These are phyloP conservation scores for Drosophila lini DNA, from an alignment of 1,140 invertebrate species.

Conservation along the genomic window DNA sequence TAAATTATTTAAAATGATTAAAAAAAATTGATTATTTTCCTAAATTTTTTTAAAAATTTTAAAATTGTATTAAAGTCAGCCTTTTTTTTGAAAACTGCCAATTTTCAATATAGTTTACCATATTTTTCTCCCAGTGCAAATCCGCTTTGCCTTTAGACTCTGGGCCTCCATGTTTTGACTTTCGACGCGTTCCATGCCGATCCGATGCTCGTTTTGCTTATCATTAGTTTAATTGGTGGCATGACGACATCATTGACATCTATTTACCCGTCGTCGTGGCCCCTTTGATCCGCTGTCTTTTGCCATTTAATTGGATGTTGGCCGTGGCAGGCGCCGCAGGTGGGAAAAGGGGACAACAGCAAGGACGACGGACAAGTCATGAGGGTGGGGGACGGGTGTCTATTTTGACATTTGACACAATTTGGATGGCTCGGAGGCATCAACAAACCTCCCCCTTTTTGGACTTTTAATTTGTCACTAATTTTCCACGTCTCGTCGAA, in stretches of 20 bases:
- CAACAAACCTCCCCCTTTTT: constrained; percentile 44
- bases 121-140: constrained; percentile 4
- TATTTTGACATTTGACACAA: constrained; percentile 82
- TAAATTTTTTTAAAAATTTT: too few species aligned
- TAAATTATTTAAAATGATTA: too few species aligned
- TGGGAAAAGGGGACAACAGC: constrained; percentile 9
- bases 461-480: constrained; percentile 79
- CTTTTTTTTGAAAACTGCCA: too few species aligned
- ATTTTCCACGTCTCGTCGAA: constrained; percentile 77
- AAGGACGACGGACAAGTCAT: neutral
- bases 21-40: too few species aligned
- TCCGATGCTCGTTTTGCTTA: constrained; percentile 59
- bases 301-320: constrained; percentile 79
- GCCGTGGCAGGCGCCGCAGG: constrained; percentile 59
- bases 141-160: neutral
- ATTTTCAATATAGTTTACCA: too few species aligned
- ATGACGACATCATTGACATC: constrained; percentile 65
- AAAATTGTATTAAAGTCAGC: too few species aligned
- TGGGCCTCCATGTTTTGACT: constrained; percentile 67
- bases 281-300: constrained; percentile 34
- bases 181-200: constrained; percentile 42
- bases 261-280: neutral
- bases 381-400: constrained; percentile 15
- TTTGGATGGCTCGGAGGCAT: constrained; percentile 45
- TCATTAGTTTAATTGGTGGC: constrained; percentile 83